Evolutionary conservation across 2,797 vertebrate genomes (phyloP).

Genomic region (Perodicticus potto): DNA sequence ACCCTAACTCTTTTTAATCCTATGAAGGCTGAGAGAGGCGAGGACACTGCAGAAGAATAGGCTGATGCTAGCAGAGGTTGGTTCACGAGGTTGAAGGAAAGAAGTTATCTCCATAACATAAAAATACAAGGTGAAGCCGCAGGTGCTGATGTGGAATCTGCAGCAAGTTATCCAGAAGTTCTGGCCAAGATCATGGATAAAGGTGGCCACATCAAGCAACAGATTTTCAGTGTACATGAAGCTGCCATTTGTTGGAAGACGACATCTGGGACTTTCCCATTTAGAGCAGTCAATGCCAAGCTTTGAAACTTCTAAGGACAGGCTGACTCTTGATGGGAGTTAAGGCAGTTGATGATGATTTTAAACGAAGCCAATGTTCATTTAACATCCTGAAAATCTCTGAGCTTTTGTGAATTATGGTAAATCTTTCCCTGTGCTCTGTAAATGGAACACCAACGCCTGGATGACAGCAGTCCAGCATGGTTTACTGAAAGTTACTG

Average conservation of each 20-base stretch:
- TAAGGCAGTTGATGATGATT: not conserved
- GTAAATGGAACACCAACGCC: not conserved
- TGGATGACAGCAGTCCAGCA: not conserved
- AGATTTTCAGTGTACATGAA: not conserved
- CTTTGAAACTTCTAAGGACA: not conserved
- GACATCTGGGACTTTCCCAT: not conserved
- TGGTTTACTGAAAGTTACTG: not conserved
- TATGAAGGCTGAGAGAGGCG: not conserved
- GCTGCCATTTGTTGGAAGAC: not conserved
- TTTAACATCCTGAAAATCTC: not conserved
- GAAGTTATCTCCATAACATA: not conserved
- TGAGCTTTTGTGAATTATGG: not conserved
- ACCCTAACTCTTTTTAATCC: not conserved
- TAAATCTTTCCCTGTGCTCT: not conserved
- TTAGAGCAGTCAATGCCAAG: not conserved
- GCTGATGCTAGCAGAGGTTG: not conserved
- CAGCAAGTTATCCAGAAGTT: not conserved
- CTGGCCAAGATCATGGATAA: not conserved
- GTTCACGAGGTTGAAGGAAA: too few relatives aligned
- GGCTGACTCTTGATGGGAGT: not conserved
- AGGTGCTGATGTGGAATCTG: not conserved
- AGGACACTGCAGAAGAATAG: not conserved
- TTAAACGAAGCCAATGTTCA: not conserved
- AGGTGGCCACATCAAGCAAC: not conserved
- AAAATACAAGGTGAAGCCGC: not conserved